Base-by-base conservation (phyloP, 2,113 vertebrate genomes). In the Albula glossodonta region DNA sequence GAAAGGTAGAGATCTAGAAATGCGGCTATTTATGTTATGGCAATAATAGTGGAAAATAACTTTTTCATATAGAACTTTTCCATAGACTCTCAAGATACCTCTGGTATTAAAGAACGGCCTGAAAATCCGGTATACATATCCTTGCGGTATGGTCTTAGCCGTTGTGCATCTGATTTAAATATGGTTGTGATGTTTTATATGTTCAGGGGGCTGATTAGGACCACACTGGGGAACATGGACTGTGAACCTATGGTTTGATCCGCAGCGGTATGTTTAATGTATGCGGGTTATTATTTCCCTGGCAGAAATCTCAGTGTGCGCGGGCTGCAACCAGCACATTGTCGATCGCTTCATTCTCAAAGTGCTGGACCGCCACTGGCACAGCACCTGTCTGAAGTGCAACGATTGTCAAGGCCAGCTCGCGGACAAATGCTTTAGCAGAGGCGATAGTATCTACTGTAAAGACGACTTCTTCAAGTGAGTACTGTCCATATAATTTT, bases 381-480 rank as follows among this genome's bases (percentile, higher is more conserved):
- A 99, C 95, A 97, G 97, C 95, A 97, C 96, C 89, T 99, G 98
- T 85, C 95, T 99, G 85, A 98, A 96, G 88, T 99, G 98, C 93
- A 96, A 94, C 87, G 98, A 99, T 95, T 99, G 98, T 85, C 97
- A 98, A 91, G 93, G 95, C 0, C 98, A 96, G 60, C 95, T 99
- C 93, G 94, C 97, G 0, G 98, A 99, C 86, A 98, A 98, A 90
- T 99, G 98, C 92, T 99, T 99, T 96, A 99, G 97, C 93, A 94
- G 98, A 0, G 98, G 97, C 1, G 98, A 99, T 86, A 97, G 97
- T 19, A 96, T 99, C 8, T 99, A 98, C 95, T 99, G 98, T 94
- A 99, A 97, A 84, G 98, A 99, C 6, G 98, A 99, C 51, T 99
- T 99, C 93, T 99, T 99, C 94, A 99, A 98, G 98, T 99, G 94